These are phyloP conservation scores for Pissodes strobi DNA, from an alignment of 1,140 invertebrate species.

Conservation along the genomic window DNA sequence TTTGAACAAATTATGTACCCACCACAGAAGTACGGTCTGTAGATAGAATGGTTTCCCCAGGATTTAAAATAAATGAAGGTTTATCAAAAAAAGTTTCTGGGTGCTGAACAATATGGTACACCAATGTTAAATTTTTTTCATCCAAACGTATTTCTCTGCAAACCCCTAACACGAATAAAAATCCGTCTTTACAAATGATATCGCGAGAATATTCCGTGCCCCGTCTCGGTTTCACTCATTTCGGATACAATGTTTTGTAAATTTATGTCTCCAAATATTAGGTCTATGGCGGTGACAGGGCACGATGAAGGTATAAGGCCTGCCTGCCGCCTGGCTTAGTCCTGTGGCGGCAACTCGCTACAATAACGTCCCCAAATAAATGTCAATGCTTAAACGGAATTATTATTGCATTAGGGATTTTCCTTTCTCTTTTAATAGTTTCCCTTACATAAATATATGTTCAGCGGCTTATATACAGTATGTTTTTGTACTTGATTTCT, in stretches of 20 bases:
- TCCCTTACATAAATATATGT: slow-evolving; percentile 10
- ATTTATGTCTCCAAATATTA: slow-evolving; percentile 55
- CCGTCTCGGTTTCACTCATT: slow-evolving; percentile 47
- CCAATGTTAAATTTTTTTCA: too few relatives aligned
- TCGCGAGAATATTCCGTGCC: slow-evolving; percentile 28
- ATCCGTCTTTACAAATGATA: slow-evolving; percentile 42
- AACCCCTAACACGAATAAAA: too few relatives aligned
- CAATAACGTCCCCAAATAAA: slow-evolving; percentile 45
- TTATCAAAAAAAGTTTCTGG: too few relatives aligned
- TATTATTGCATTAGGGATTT: slow-evolving; percentile 37
- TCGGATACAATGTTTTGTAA: slow-evolving; percentile 49
- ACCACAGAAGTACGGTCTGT: too few relatives aligned
- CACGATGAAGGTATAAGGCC: slow-evolving; percentile 29
- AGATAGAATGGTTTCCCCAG: too few relatives aligned
- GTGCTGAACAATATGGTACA: too few relatives aligned
- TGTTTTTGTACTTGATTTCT: too few relatives aligned
- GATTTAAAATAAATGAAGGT: too few relatives aligned
- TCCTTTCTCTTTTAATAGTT: slow-evolving; percentile 29
- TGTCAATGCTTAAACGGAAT: slow-evolving; percentile 40
- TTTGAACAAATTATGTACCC: too few relatives aligned
- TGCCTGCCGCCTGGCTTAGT: slow-evolving; percentile 25
- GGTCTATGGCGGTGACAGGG: slow-evolving; percentile 46
- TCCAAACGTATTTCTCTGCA: too few relatives aligned
- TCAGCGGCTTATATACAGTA: background rate
- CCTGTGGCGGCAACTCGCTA: slow-evolving; percentile 22